Percentiles rank a stretch among this genome's conserved stretches.
These are phyloP conservation scores for Myathropa florea DNA, from an alignment of 2,888 invertebrate genomes.

Conservation along the genomic window DNA sequence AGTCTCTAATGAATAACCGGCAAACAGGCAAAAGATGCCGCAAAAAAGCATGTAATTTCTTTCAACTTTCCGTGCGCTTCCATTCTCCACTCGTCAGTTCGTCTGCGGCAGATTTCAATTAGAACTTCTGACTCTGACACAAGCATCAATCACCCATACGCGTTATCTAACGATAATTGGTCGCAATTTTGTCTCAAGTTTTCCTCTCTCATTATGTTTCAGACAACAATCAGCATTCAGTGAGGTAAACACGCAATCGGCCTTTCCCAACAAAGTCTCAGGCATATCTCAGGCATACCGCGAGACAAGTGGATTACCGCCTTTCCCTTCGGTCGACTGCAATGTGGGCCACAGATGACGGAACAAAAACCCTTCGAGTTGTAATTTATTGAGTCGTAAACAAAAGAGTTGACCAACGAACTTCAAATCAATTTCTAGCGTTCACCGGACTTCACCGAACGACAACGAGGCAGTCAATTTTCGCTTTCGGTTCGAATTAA, in stretches of 20 bases:
- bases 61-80: neutral
- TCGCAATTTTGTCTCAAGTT: neutral
- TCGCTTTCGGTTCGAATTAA: conserved; percentile 22
- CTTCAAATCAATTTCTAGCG: conserved; percentile 4
- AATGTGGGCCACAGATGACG: neutral
- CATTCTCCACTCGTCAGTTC: neutral
- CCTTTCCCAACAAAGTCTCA: neutral
- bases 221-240: neutral
- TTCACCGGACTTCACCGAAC: neutral
- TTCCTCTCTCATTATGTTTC: neutral
- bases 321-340: neutral
- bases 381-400: neutral
- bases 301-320: neutral
- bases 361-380: neutral
- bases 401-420: conserved; percentile 30
- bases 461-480: neutral
- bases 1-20: too few species aligned
- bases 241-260: neutral
- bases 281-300: neutral
- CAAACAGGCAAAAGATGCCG: neutral
- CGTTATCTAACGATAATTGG: neutral
- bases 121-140: too few species aligned
- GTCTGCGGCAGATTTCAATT: neutral
- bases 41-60: neutral
- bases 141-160: too few species aligned